Base-by-base conservation (phyloP, 2,113 vertebrate species). In the Onychostruthus taczanowskii region DNA sequence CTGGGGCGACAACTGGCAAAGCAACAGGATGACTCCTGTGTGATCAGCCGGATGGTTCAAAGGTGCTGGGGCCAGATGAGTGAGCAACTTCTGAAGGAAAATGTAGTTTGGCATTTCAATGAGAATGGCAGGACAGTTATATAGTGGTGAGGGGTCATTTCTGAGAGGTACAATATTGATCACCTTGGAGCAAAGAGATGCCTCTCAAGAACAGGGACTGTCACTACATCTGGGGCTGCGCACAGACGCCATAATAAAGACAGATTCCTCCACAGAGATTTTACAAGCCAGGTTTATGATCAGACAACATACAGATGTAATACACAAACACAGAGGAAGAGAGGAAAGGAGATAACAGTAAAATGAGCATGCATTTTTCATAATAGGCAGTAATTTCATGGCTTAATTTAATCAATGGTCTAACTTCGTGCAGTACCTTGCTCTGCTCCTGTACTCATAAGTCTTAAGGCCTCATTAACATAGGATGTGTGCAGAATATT, bases 141-240 rank as follows among this genome's bases (percentile, higher is more conserved):
- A 4, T 27, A 49, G 23, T n/a, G 37, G 33, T 19, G 0, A 35
- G 33, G 56, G 47, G 52, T 30, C 5, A 5, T 80, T 88, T 66
- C 21, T 44, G 74, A 68, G 43, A n/a, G n/a, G 30, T 15, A 11
- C 7, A 2, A 12, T 43, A 23, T 8, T 22, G 73, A 59, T 26
- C 59, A 43, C 16, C 59, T 80, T 22, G 1, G 1, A 23, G 23
- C 20, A 30, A 43, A 78, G 69, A 82, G 7, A 0, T 0, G 14
- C 19, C 33, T 67, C 10, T 61, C 33, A 27, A 87, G 35, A 93
- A 2, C 64, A 83, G 62, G 64, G 39, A 18, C 39, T 2, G 0
- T 28, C 0, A 0, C 81, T 21, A 12, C 0, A 0, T 58, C 59
- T 30, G 50, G 49, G 39, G 23, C 23, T 49, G 31, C 0, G 1